Conservation (phyloP, 1,140 invertebrate genomes). For the Zophobas atratus region DNA sequence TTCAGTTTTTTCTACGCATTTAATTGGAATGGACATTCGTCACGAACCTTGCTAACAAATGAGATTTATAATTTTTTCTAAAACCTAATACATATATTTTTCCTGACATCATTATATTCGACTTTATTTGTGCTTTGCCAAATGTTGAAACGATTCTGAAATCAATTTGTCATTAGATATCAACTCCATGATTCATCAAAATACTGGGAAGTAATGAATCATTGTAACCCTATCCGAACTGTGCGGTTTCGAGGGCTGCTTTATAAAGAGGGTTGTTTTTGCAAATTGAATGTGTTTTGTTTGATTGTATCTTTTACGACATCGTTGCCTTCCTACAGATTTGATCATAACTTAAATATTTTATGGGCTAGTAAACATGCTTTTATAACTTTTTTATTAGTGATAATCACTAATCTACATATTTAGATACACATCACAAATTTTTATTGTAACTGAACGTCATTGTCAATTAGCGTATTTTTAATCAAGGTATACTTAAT, state of each 20-base stretch:
- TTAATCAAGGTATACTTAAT: too few relatives aligned
- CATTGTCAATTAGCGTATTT: too few relatives aligned
- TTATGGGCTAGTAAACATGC: conserved; percentile 13
- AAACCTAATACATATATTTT: conserved; percentile 2
- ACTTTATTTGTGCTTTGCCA: conserved; percentile 35
- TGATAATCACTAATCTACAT: conserved; percentile 11
- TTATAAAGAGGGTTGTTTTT: conserved; percentile 42
- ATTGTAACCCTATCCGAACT: conserved; percentile 51
- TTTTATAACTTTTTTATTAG: conserved; percentile 4
- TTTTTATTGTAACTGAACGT: too few relatives aligned
- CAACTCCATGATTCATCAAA: conserved; percentile 51
- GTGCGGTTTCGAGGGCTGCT: conserved; percentile 25
- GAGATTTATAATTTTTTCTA: background rate
- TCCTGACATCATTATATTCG: conserved; percentile 34
- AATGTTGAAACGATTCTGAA: conserved; percentile 40
- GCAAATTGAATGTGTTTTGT: conserved; percentile 49
- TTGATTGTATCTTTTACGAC: conserved; percentile 42
- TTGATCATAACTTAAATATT: conserved; percentile 19
- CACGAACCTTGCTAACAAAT: too few relatives aligned
- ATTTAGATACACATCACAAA: background rate
- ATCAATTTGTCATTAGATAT: conserved; percentile 50
- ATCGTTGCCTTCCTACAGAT: conserved; percentile 15
- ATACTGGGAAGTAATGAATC: conserved; percentile 50
- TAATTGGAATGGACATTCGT: too few relatives aligned
- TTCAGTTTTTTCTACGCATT: too few relatives aligned